Base-by-base conservation (phyloP, 2,797 vertebrate species). In the Betta splendens region DNA sequence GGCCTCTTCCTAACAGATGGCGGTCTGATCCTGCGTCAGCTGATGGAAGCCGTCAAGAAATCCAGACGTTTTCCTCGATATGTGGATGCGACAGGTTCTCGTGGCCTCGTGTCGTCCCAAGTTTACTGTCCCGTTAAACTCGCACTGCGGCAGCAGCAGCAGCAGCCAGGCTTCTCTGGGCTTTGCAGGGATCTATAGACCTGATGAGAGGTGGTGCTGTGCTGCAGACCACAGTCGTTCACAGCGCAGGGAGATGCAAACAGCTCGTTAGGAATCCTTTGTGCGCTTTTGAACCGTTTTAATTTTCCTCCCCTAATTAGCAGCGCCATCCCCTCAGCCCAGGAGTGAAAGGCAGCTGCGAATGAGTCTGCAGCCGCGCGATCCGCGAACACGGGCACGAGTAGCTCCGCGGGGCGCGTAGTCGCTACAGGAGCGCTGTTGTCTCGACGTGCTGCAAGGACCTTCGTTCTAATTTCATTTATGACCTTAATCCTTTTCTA, bases 311-410 rank as follows among this genome's bases (percentile, higher is more conserved):
- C 63, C 58, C 69, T 69, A 69, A 84, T 88, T 79, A 72, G 60
- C 21, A 11, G 73, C 31, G 7, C 53, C 66, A 72, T 51, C 70
- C 75, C 51, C 7, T 31, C n/a, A 58, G 72, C 64, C 54, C 43
- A 39, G 54, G 59, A 74, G 67, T 53, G 76, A 71, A 64, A 63
- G 8, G 29, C 67, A 74, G 64, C 79, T 72, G 64, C 44, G 66
- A 69, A 69, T 17, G 54, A 53, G 51, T 53, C 22, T 81, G 80
- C n/a, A 84, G 77, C 85, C 87, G 84, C 75, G 75, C 64, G 35
- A 39, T 75, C 59, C 64, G 69, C 66, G 79, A 73, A 82, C 72
- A 61, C 61, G 63, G 58, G 67, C 64, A 62, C 4, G 9, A 43
- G 32, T 57, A 72, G 54, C 57, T 73, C 80, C 33, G 36, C 65